Base-by-base conservation (phyloP, 2,797 vertebrate genomes). In the Hylomyscus alleni region DNA sequence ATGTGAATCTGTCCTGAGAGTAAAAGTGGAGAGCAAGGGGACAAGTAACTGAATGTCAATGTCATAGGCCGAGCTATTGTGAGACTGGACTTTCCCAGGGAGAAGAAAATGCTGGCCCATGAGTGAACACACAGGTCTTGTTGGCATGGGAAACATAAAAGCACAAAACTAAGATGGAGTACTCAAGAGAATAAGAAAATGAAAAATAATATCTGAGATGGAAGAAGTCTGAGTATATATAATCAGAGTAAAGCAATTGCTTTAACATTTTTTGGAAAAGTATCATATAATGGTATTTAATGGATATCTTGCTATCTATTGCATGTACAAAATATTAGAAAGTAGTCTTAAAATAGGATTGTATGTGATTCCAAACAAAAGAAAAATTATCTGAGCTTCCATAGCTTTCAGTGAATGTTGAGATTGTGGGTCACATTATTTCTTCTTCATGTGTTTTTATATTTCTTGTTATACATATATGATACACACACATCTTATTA, bases 391-490 rank as follows among this genome's bases (percentile, higher is more conserved):
- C 40, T 37, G 52, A 62, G 37, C 84, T 47, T 87, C 65, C 26
- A 12, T 94, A 40, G 47, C 65, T 94, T 92, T 87, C 20, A 62
- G 0, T 73, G 37, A 12, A 40, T 90, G 22, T 86, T 67, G 75
- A 86, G 34, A 76, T 92, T 90, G 75, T 78, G 15, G 19, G 6
- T 54, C 3, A 90, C 22, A 85, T 90, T 54, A 96, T 92, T 91
- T 95, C 58, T 93, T 91, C 89, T 96, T 93, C 14, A 50, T 87
- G 22, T 10, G 29, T 85, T 52, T 90, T 85, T 67, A 29, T 90
- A 62, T 92, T 80, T 92, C 83, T 19, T 69, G 26, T 90, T 24
- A 67, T 50, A n/a, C 54, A 37, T 22, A 40, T 26, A 15, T 4
- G 29, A 77, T 65, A 67, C 80, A 37, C 20, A 11, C 40, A 31